Base-by-base conservation (phyloP, 2,113 vertebrate species). In the Cranoglanis bouderius region DNA sequence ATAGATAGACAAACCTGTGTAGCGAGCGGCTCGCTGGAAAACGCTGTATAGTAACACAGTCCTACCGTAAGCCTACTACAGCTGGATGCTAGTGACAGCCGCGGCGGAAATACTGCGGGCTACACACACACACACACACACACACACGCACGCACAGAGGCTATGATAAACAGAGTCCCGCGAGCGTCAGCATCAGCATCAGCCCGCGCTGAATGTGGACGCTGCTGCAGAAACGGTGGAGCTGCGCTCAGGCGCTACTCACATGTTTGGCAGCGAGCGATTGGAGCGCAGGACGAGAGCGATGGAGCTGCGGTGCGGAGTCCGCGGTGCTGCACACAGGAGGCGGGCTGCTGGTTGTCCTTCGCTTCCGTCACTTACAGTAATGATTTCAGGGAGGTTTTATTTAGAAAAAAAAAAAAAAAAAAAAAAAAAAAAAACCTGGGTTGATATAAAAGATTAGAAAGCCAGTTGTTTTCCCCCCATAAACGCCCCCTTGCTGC, bases 191-290 rank as follows among this genome's bases (percentile, higher is more conserved):
- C 51, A 53, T 55, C 91, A 88, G 35, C n/a, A 32, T 55, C 90
- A 88, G 72, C 46, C 24, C 84, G 65, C 18, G 43, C 35, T 38
- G 88, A 87, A 91, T 89, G 87, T 87, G 85, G 74, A 87, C n/a
- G 77, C 81, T 21, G 70, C 72, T 83, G 87, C 21, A n/a, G 77
- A 32, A 32, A 26, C 59, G 13, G 67, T 51, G 53, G 67, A 51
- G n/a, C 77, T 55, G 91, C 92, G 90, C 80, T 57, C 80, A 35
- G 51, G 92, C 92, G 91, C 90, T 95, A 96, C 96, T 96, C 95
- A 96, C 96, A 96, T 96, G 95, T 96, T 94, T 94, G 94, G 91
- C 94, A 93, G 93, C 89, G 95, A 51, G 14, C 92, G n/a, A n/a
- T n/a, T 92, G 89, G 91, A 89, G 89, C 90, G 92, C 93, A 92